These are phyloP conservation scores for Pseudomyrmex concolor DNA, from an alignment of 1,140 invertebrate species.

Conservation along the genomic window DNA sequence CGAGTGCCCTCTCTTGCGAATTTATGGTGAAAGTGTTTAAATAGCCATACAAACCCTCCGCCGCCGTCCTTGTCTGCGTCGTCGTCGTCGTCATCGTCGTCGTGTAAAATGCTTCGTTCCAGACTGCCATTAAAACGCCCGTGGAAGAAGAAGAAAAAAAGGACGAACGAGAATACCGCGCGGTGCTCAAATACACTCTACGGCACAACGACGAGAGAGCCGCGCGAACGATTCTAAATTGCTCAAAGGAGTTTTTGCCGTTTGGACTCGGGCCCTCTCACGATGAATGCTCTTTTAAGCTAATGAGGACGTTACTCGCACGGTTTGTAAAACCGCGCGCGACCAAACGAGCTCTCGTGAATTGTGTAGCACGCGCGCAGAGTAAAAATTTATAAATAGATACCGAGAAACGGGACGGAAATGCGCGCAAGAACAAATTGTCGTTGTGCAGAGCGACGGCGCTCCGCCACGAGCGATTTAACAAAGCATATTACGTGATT, in stretches of 20 bases:
- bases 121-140: constrained; percentile 60
- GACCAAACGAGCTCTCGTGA: constrained; percentile 35
- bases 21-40: constrained; percentile 76
- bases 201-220: constrained; percentile 36
- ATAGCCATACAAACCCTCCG: constrained; percentile 67
- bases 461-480: constrained; percentile 37
- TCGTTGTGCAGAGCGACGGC: no score
- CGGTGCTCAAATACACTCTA: constrained; percentile 29
- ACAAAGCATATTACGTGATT: constrained; percentile 39
- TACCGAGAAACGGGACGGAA: no score
- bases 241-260: constrained; percentile 51
- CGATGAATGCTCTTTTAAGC: constrained; percentile 50
- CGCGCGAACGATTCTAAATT: constrained; percentile 60
- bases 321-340: constrained; percentile 55
- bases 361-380: background rate
- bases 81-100: constrained; percentile 30
- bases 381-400: background rate
- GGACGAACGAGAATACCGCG: constrained; percentile 44
- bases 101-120: constrained; percentile 61
- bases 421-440: no score
- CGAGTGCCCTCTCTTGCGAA: constrained; percentile 64
- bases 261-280: constrained; percentile 24
- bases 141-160: constrained; percentile 32
- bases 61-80: constrained; percentile 40
- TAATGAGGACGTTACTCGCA: constrained; percentile 57